Evolutionary conservation across 1,140 invertebrate genomes (phyloP), one percentile per base, ranked within the genome.

Genomic region (Chionoecetes opilio): DNA sequence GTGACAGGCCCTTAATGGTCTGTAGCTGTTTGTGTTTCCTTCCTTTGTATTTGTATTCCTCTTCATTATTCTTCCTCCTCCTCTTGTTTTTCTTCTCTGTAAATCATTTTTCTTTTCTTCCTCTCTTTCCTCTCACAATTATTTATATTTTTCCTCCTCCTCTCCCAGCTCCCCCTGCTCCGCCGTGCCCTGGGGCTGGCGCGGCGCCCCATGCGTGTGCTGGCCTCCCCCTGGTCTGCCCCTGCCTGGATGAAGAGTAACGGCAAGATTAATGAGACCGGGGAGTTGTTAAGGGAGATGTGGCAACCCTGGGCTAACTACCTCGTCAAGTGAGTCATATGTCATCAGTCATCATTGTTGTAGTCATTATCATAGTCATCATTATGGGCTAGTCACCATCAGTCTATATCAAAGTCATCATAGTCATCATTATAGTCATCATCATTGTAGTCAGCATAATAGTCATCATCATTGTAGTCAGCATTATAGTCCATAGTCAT

Each of bases 241-340:
- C 99, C 99, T 0, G 97, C 97, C 5, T 99, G 99, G 99, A 99
- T 99, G 99, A 99, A 99, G 97, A 98, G 98, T 0, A 99, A 98
- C 96, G 97, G 98, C 34, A 97, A 97, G 88, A 97, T 97, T 96
- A 97, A 97, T 92, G 97, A 97, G 21, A 96, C 96, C 32, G 98
- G 98, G 1, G 95, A 96, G 17, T 96, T 99, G 0, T 98, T 98
- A 96, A 97, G 97, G 0, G 97, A 98, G 91, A 99, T 98, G 96
- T 99, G 98, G 96, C 98, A 98, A 96, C 97, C 98, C 0, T 99
- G 98, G 97, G 98, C 98, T 0, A 97, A 99, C 96, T 99, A 99
- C 96, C 98, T 98, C 96, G 96, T 98, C 2, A 98, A 5, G 98
- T 97, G 88, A 97, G 82, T 87, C 31, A 3, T 87, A 35, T 41